Conservation (phyloP, 2,888 invertebrate genomes). For the Andricus quercusramuli region DNA sequence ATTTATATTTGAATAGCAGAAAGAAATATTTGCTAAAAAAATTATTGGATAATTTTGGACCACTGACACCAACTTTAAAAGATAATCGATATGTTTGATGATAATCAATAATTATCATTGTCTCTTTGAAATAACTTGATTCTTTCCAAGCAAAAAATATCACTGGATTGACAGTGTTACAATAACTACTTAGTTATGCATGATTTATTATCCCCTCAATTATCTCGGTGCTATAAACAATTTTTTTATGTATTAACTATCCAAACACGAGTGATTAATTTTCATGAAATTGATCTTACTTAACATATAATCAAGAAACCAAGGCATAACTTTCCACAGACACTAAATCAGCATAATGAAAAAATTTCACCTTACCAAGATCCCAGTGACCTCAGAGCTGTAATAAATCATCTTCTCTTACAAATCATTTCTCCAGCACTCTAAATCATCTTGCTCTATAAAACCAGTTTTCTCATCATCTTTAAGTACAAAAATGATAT, state of each 20-base stretch:
- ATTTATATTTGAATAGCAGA: no score
- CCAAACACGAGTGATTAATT: not conserved
- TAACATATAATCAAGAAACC: no score
- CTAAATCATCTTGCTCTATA: constrained; percentile 11
- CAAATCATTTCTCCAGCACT: not conserved
- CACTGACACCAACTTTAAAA: no score
- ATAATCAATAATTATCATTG: no score
- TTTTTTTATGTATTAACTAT: not conserved
- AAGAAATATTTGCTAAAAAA: no score
- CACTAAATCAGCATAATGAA: constrained; percentile 5
- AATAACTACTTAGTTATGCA: not conserved
- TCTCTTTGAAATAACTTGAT: no score
- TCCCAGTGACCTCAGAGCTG: not conserved
- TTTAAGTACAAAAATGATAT: not conserved
- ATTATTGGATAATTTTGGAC: no score
- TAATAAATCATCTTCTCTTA: not conserved
- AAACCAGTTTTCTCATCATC: not conserved
- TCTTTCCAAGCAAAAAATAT: not conserved
- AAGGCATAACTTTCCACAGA: not conserved
- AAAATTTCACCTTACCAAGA: not conserved
- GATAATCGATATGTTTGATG: no score
- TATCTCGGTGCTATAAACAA: no score
- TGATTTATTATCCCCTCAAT: no score
- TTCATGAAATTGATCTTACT: not conserved
- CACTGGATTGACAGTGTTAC: not conserved